Conservation (phyloP, 1,140 invertebrate genomes). For the Laupala kohalensis region DNA sequence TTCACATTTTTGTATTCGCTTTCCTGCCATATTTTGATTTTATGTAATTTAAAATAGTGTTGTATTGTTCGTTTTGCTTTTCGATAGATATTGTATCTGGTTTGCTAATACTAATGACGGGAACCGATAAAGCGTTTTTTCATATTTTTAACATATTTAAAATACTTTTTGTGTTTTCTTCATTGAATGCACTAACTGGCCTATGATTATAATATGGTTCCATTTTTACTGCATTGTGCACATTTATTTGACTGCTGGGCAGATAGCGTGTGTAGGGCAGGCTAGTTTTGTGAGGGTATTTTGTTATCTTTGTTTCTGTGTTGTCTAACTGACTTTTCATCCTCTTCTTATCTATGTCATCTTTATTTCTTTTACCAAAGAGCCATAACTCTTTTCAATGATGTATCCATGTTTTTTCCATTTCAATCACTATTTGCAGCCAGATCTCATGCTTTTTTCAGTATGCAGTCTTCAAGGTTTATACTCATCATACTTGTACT, state of each 20-base stretch:
- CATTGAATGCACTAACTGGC: not conserved
- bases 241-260: not conserved
- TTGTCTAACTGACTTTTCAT: conserved; percentile 4
- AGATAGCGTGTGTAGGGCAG: not conserved
- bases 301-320: conserved; percentile 11
- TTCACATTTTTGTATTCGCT: not conserved
- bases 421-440: not conserved
- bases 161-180: conserved; percentile 1
- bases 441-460: not conserved
- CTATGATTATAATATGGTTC: not conserved
- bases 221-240: not conserved
- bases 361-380: not conserved
- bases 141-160: not conserved
- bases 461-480: not conserved
- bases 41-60: not conserved
- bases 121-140: not conserved
- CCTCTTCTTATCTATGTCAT: not conserved
- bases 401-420: not conserved
- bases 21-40: not conserved
- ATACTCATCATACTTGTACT: no score
- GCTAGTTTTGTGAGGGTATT: not conserved
- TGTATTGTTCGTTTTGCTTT: not conserved
- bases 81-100: not conserved
- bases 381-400: not conserved
- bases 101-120: not conserved